Evolutionary conservation across 2,888 invertebrate species (phyloP), one percentile per base, ranked within the genome.

Genomic region (Rhyacophila evoluta): DNA sequence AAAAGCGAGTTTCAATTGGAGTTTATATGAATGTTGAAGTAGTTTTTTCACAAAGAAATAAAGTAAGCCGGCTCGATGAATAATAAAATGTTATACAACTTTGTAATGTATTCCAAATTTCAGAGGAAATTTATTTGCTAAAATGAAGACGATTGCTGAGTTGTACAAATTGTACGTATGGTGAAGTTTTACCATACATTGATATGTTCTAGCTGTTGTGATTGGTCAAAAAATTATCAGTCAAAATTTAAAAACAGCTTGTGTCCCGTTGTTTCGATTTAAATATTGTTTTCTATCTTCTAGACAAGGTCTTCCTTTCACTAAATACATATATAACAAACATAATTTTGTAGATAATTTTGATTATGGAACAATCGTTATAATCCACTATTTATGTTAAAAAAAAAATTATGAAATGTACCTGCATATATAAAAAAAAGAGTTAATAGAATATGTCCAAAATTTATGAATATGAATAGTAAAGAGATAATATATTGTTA

Each of bases 321-420:
- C 29, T 33, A 33, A 33, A 33, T 4, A 25, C 5, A 55, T 19
- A 55, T 19, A 55, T 6, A 1, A 15, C 5, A 3, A 55, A 19
- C 19, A 19, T 55, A 55, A 55, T 55, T 25, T 25, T 55, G 19
- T 55, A 55, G 55, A 55, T 55, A 41, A 41, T 12, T 15, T 41
- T 33, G 29, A 4, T 33, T 33, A 33, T 33, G 4, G 29, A 4
- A 33, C 2, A 4, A 33, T 8, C 15, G 19, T 0, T 55, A 55
- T 55, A 55, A 25, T 25, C 55, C 55, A 55, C 55, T 55, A 25
- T 55, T 55, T 19, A 55, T 55, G 55, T 55, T 55, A 19, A 55
- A 19, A 12, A 41, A 19, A 55, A 41, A 55, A 25, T 19, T 55
- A 55, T 55, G 19, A 55, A 55, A 55, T 25, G 55, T 55, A 55